A percentile compares a stretch with the other conserved stretches of the same genome.
Conservation (phyloP, 1,140 invertebrate genomes). For the Orius laevigatus region DNA sequence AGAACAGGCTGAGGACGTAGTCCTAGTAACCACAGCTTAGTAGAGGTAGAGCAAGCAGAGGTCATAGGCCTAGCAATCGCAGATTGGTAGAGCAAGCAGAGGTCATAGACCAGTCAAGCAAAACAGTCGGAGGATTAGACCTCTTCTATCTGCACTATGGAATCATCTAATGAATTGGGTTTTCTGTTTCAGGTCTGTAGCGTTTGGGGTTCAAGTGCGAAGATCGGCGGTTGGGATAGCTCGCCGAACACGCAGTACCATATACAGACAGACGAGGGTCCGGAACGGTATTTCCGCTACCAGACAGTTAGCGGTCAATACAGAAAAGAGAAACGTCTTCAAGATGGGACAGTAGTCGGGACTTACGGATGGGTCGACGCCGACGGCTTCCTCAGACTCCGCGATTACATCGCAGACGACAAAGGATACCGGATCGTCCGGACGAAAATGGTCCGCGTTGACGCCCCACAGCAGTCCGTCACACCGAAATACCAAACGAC, state of each 20-base stretch:
- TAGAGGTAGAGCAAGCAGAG: no score
- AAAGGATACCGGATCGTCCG: slow-evolving; percentile 58
- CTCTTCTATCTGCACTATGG: no score
- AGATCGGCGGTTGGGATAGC: slow-evolving; percentile 35
- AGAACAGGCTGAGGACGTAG: no score
- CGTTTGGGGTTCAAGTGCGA: slow-evolving; percentile 19
- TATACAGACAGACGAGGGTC: slow-evolving; percentile 80
- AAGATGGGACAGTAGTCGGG: slow-evolving; percentile 49
- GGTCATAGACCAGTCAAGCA: no score
- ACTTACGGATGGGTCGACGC: slow-evolving; percentile 71
- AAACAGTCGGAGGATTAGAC: no score
- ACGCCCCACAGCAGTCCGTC: slow-evolving; percentile 22
- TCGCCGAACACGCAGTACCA: slow-evolving; percentile 56
- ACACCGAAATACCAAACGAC: slow-evolving; percentile 3
- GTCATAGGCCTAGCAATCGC: no score
- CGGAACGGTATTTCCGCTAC: slow-evolving; percentile 67
- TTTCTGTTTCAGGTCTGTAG: slow-evolving; percentile 21
- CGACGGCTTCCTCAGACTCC: slow-evolving; percentile 56
- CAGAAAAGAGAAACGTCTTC: slow-evolving; percentile 64
- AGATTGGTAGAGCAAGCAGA: no score
- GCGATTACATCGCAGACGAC: slow-evolving; percentile 72
- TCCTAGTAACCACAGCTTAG: no score
- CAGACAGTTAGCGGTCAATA: slow-evolving; percentile 79
- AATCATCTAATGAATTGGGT: neutral
- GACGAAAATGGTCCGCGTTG: slow-evolving; percentile 62